Percentiles rank a stretch among this genome's conserved stretches.
Conservation (phyloP, 2,797 vertebrate species). For the Cephalopachus bancanus region DNA sequence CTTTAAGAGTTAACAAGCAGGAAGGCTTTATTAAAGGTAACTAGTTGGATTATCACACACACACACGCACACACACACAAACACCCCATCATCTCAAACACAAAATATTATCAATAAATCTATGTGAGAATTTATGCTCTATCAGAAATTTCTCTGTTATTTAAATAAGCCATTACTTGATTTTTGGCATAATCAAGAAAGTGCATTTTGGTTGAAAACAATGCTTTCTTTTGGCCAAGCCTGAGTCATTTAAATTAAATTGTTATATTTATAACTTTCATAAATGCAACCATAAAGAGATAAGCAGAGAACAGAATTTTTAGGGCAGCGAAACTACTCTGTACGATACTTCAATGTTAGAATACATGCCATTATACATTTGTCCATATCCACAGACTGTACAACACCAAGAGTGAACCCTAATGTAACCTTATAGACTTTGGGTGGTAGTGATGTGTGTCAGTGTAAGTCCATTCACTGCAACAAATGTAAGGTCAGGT, state of each 20-base stretch:
- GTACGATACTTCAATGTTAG: too few species aligned
- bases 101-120: neutral
- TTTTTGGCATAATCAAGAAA: neutral
- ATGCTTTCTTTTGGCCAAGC: neutral
- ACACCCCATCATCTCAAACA: neutral
- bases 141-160: neutral
- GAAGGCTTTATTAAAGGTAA: neutral
- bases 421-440: too few species aligned
- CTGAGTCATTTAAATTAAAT: conserved; percentile 32
- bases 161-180: neutral
- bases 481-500: too few species aligned
- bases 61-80: too few species aligned
- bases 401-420: too few species aligned
- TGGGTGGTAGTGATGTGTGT: too few species aligned
- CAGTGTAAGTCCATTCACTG: too few species aligned
- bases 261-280: neutral
- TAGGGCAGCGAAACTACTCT: too few species aligned
- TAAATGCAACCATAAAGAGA: neutral
- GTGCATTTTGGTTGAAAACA: neutral
- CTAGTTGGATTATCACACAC: neutral
- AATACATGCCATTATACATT: too few species aligned
- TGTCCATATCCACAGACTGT: too few species aligned
- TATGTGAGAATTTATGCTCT: neutral
- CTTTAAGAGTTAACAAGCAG: neutral
- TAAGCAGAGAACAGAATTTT: neutral